Percentiles rank a stretch among this genome's conserved stretches.
Evolutionary conservation across 2,797 vertebrate genomes (phyloP).

Genomic region (Adrianichthys oophorus): DNA sequence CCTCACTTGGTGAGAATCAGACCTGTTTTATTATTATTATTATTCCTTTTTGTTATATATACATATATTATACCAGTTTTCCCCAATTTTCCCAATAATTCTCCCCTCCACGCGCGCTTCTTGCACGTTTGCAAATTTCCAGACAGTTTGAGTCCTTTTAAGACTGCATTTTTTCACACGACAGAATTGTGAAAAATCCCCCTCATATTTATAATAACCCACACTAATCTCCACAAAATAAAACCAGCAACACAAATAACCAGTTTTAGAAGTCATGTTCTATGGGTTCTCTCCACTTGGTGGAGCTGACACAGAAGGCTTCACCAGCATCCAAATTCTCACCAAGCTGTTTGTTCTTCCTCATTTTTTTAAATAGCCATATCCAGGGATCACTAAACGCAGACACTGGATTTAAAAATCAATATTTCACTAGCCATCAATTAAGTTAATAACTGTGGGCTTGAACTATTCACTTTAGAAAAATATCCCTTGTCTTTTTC

Average conservation of each 20-base stretch:
- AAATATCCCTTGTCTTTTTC: background rate
- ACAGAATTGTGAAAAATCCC: background rate
- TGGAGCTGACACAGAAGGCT: slow-evolving; percentile 72
- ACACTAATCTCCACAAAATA: background rate
- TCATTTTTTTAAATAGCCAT: slow-evolving; percentile 15
- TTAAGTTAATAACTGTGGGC: background rate
- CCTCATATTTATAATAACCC: rapidly evolving
- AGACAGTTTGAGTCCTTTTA: background rate
- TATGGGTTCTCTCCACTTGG: slow-evolving; percentile 62
- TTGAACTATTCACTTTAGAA: background rate
- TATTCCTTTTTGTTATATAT: background rate
- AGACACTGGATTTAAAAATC: too few relatives aligned
- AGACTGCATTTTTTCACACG: background rate
- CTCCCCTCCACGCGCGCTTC: too few relatives aligned
- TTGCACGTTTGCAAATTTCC: too few relatives aligned
- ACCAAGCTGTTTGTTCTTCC: background rate
- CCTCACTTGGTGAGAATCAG: slow-evolving; percentile 72
- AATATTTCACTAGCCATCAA: background rate
- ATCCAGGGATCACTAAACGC: background rate
- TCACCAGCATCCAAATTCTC: slow-evolving; percentile 10
- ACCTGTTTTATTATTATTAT: background rate
- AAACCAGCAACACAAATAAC: slow-evolving; percentile 15
- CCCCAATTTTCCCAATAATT: background rate
- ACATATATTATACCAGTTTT: background rate
- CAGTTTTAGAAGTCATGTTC: slow-evolving; percentile 58